Evolutionary conservation across 1,140 invertebrate species (phyloP), one percentile per base, ranked within the genome.

Genomic region (Macrosteles quadrilineatus): DNA sequence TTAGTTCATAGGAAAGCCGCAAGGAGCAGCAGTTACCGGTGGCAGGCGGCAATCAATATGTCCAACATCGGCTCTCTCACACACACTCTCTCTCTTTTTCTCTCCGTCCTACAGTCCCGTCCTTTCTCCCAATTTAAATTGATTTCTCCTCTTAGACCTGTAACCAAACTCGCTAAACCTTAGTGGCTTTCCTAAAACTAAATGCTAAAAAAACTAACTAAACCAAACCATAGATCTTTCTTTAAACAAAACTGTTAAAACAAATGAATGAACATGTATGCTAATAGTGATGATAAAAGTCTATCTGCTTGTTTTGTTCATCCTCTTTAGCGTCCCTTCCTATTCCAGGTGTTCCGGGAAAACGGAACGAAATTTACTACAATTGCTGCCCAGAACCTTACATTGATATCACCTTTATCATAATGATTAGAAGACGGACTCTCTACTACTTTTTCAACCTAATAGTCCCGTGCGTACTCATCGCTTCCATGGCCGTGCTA

Each of bases 381-480:
- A 85, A 88, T 72, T 93, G 91, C 80, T 93, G 94, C 78, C 94
- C 94, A 53, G 93, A 96, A 83, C 93, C 95, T 62, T 98, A 98
- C 83, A 91, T 98, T 72, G 98, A 99, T 82, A 90, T 99, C 55
- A 99, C 97, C 29, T 99, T 98, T 83, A 95, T 92, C 68, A 96
- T 99, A 78, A 92, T 97, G 85, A 98, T 99, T 78, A 87, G 97
- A 75, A 87, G 98, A 80, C 86, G 97, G 78, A 99, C 96, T 27
- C 87, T 99, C 69, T 99, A 99, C 85, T 99, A 99, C 86, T 98
- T 98, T 83, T 98, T 99, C 88, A 99, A 99, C 85, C 88, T 99
- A 77, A 98, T 99, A 80, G 96, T 99, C 76, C 98, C 98, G 69
- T 99, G 97, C 83, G 95, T 99, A 69, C 89, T 99, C 78, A 97